Evolutionary conservation across 2,888 invertebrate genomes (phyloP), one percentile per base, ranked within the genome.

Genomic region (Kuschelorhynchus macadamiae): DNA sequence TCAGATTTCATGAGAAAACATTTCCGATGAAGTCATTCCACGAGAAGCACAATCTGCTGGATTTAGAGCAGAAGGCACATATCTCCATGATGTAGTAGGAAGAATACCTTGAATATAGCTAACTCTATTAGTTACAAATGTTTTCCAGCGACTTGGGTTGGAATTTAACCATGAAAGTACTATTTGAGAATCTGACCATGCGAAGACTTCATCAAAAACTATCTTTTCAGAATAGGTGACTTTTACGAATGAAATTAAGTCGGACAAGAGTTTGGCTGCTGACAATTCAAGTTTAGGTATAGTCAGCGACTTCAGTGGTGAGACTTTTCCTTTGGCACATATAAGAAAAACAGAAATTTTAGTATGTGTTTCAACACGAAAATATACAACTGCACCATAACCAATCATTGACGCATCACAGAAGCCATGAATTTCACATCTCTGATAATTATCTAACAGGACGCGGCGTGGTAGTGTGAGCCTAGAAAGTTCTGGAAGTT

Each of bases 161-260:
- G 56, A 36, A 8, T 49, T 55, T 1, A 67, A 7, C 62, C 61
- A 67, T 36, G 17, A 7, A 0, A 52, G 18, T 20, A 46, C 61
- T 1, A 67, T 33, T 8, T 14, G 11, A 3, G 53, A 64, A 46
- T 59, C 63, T 9, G 57, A 44, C 59, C 64, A 68, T 39, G 36
- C 56, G n/a, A 18, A 55, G 7, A 55, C 30, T 1, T 25, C 16
- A 4, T 53, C 44, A 55, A 74, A 70, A 12, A 75, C 70, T 39
- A 61, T 60, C 36, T 62, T 46, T 41, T 71, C 71, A 4, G 49
- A 55, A 36, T 47, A 47, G 16, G 36, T 60, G 17, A 32, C 44
- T 41, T 12, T 21, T 18, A 59, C 18, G 14, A 64, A 52, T 36
- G 46, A n/a, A 16, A 55, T 46, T 9, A 60, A 36, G 41, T 49